Conservation (phyloP, 2,888 invertebrate species). For the Leptinotarsa juncta region DNA sequence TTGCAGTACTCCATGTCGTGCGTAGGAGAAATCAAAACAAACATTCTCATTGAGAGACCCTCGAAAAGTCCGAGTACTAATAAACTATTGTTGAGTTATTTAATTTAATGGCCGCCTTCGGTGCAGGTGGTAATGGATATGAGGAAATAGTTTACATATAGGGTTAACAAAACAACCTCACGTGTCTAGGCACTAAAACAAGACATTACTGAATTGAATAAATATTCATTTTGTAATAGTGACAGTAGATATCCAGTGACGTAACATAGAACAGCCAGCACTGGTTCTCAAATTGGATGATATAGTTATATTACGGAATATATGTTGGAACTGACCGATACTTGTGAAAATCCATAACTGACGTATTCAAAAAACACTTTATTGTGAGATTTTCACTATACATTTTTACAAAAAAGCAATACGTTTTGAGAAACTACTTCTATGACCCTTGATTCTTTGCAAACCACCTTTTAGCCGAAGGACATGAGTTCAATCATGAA, state of each 20-base stretch:
- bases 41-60: constrained; percentile 22
- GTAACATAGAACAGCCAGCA: background rate
- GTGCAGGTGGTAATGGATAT: constrained; percentile 45
- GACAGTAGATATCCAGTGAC: constrained; percentile 21
- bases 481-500: no score
- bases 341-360: no score
- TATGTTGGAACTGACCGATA: no score
- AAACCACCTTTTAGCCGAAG: no score
- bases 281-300: background rate
- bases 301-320: no score
- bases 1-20: constrained; percentile 1
- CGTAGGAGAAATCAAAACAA: constrained; percentile 32
- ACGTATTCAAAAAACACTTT: no score
- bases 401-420: no score
- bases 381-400: no score
- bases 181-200: constrained; percentile 43
- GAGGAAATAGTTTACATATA: constrained; percentile 41
- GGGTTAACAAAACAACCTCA: constrained; percentile 36
- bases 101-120: constrained; percentile 30
- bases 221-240: constrained; percentile 41
- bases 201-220: constrained; percentile 41
- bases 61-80: constrained; percentile 31
- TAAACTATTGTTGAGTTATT: constrained; percentile 30
- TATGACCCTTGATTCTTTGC: no score
- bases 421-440: no score